phyloP scores from a whole-genome alignment of 2,797 vertebrate genomes.

The Acanthornis magna region DNA sequence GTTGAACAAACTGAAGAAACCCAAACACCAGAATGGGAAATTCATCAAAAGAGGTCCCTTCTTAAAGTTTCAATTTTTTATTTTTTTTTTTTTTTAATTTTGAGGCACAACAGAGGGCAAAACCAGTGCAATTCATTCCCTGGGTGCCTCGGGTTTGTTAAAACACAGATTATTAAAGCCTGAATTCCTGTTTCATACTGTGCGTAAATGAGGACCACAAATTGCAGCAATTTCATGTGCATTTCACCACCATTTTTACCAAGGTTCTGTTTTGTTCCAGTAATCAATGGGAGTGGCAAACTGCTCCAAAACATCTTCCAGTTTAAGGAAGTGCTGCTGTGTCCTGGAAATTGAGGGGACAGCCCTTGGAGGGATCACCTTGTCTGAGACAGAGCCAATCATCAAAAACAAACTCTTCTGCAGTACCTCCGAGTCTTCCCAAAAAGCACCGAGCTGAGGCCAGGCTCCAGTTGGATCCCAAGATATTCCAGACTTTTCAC shows the following conservation, averaged over 20 bases:
- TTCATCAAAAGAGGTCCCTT: not conserved
- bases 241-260: not conserved
- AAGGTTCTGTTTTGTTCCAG: not conserved
- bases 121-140: not conserved
- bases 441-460: not conserved
- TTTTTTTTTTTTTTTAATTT: not conserved
- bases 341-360: not conserved
- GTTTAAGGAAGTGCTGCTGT: not conserved
- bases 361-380: not conserved
- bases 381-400: not conserved
- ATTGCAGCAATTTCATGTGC: not conserved
- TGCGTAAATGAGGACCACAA: not conserved
- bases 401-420: not conserved
- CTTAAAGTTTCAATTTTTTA: not conserved
- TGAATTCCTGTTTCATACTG: not conserved
- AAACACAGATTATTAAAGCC: not conserved
- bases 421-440: not conserved
- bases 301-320: not conserved
- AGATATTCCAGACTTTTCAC: not conserved
- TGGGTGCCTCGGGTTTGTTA: not conserved
- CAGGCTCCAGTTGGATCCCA: not conserved
- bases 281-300: not conserved
- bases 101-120: not conserved
- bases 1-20: not conserved
- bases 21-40: not conserved